Evolutionary conservation across 2,888 invertebrate genomes (phyloP).

Genomic region (Eristalis pertinax): DNA sequence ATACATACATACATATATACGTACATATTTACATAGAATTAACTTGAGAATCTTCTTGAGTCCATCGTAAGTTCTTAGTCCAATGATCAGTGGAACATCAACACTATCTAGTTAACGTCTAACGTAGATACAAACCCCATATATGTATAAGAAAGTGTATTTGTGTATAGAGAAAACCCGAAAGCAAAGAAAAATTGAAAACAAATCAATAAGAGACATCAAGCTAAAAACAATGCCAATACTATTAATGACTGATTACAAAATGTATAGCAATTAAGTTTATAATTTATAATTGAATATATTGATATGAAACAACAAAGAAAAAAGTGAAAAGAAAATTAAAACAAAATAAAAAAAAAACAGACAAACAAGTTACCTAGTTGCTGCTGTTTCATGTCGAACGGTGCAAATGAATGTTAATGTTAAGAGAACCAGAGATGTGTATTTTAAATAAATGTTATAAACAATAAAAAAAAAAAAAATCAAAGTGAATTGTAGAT

Average conservation of each 20-base stretch:
- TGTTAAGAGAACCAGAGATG: conserved; percentile 62
- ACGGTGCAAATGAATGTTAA: conserved; percentile 60
- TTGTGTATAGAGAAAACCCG: conserved; percentile 59
- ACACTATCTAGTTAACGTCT: conserved; percentile 45
- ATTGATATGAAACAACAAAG: conserved; percentile 66
- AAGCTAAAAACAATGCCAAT: conserved; percentile 71
- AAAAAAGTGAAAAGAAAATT: conserved; percentile 36
- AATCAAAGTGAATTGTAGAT: background rate
- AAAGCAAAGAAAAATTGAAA: conserved; percentile 13
- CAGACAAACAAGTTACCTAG: conserved; percentile 69
- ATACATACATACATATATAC: conserved; percentile 50
- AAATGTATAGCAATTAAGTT: conserved; percentile 71
- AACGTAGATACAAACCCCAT: conserved; percentile 1
- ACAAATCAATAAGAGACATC: conserved; percentile 42
- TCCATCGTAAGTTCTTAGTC: conserved; percentile 31
- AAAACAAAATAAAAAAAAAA: conserved; percentile 48
- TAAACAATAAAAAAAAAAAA: conserved; percentile 31
- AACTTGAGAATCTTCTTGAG: conserved; percentile 35
- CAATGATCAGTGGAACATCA: conserved; percentile 32
- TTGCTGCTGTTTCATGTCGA: conserved; percentile 59
- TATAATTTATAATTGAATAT: conserved; percentile 66
- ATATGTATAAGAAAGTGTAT: conserved; percentile 45
- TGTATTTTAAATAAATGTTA: conserved; percentile 72
- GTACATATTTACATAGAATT: conserved; percentile 64
- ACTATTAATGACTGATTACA: conserved; percentile 72